These are phyloP conservation scores for Coptotermes formosanus DNA, from an alignment of 1,140 invertebrate species.

Conservation along the genomic window DNA sequence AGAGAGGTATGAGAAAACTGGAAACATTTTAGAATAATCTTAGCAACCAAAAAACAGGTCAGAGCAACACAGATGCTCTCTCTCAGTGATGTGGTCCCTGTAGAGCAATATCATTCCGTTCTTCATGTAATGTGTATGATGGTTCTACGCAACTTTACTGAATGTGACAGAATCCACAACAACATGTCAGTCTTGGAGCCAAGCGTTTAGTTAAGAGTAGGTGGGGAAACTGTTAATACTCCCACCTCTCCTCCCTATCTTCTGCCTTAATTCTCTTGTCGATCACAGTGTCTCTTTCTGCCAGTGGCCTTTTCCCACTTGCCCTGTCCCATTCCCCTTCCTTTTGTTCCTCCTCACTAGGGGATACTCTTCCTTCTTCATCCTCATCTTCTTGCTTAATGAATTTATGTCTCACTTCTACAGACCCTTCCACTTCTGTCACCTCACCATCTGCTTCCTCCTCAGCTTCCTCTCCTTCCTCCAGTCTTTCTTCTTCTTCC, in stretches of 20 bases:
- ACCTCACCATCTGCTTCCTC: slow-evolving; percentile 14
- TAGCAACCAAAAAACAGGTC: not conserved
- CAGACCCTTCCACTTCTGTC: slow-evolving; percentile 25
- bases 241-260: slow-evolving; percentile 48
- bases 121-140: not conserved
- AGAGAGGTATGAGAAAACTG: not conserved
- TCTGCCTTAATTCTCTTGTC: slow-evolving; percentile 41
- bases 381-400: slow-evolving; percentile 6
- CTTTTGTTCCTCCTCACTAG: slow-evolving; percentile 35
- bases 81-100: not conserved
- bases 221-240: slow-evolving; percentile 40
- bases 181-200: not conserved
- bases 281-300: slow-evolving; percentile 35
- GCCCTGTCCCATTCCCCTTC: slow-evolving; percentile 32
- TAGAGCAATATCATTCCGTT: not conserved
- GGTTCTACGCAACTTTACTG: no score
- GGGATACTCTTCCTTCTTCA: slow-evolving; percentile 6
- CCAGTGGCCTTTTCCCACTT: slow-evolving; percentile 29
- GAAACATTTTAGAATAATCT: slow-evolving; percentile 17
- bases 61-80: not conserved
- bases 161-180: not conserved
- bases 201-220: no score
- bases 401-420: slow-evolving; percentile 10
- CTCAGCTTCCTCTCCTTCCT: slow-evolving; percentile 20
- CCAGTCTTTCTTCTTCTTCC: not conserved